Evolutionary conservation across 1,140 invertebrate species (phyloP).

Genomic region (Papilio polyxenes): DNA sequence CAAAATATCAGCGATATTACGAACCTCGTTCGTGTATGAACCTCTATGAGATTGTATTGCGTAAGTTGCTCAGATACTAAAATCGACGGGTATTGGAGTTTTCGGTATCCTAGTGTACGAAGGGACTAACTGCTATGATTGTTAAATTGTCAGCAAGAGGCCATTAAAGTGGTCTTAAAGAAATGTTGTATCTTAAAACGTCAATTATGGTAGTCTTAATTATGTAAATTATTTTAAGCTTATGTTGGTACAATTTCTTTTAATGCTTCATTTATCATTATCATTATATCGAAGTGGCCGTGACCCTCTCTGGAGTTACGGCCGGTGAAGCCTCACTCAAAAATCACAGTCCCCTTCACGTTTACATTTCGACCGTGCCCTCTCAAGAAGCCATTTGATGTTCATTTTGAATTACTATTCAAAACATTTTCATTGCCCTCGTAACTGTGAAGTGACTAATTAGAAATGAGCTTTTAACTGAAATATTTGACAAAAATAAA

Average conservation of each 20-base stretch:
- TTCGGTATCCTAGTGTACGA: too few species aligned
- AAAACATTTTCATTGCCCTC: conserved; percentile 2
- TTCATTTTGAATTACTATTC: conserved; percentile 18
- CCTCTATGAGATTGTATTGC: too few species aligned
- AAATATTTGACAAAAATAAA: background rate
- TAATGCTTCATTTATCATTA: background rate
- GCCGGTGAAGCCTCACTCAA: conserved; percentile 1
- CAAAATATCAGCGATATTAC: too few species aligned
- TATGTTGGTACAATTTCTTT: background rate
- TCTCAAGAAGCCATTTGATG: conserved; percentile 13
- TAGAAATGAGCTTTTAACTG: background rate
- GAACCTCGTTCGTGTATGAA: too few species aligned
- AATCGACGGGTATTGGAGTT: too few species aligned
- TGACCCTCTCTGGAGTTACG: background rate
- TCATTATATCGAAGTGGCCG: background rate
- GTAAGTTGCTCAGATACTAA: too few species aligned
- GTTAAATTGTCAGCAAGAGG: too few species aligned
- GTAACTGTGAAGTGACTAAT: background rate
- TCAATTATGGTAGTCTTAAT: background rate
- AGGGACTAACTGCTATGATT: too few species aligned
- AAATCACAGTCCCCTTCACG: conserved; percentile 3
- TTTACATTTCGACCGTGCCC: background rate
- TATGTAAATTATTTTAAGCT: background rate
- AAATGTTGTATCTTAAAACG: background rate
- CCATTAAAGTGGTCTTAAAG: background rate